Conservation (phyloP, 2,888 invertebrate genomes). For the Psylliodes chrysocephalus region DNA sequence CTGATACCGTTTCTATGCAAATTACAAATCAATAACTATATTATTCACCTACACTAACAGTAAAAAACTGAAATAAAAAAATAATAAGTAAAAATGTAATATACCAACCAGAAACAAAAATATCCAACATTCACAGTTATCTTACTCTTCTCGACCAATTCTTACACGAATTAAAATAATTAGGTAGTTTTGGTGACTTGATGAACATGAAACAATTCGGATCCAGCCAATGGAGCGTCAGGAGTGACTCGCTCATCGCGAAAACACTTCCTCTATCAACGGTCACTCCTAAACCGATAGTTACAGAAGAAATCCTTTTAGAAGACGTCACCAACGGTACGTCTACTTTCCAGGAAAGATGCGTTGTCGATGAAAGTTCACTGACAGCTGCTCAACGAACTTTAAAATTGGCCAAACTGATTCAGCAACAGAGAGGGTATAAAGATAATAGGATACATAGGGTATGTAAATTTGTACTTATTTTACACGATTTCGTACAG, state of each 20-base stretch:
- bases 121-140: slow-evolving; percentile 25
- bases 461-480: slow-evolving; percentile 29
- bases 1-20: too few species aligned
- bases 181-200: slow-evolving; percentile 76
- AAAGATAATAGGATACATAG: not conserved
- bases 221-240: slow-evolving; percentile 76
- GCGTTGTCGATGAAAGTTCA: slow-evolving; percentile 65
- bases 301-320: slow-evolving; percentile 1
- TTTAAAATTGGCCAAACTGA: slow-evolving; percentile 73
- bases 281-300: slow-evolving; percentile 68
- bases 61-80: too few species aligned
- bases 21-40: too few species aligned
- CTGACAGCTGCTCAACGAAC: slow-evolving; percentile 77
- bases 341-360: slow-evolving; percentile 46
- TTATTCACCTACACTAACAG: too few species aligned
- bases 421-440: slow-evolving; percentile 74
- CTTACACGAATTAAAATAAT: slow-evolving; percentile 58
- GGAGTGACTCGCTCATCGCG: slow-evolving; percentile 78
- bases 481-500: too few species aligned
- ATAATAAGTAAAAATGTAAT: too few species aligned
- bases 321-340: slow-evolving; percentile 41
- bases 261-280: slow-evolving; percentile 79
- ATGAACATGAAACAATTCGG: slow-evolving; percentile 82
- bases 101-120: too few species aligned
- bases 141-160: not conserved